Evolutionary conservation across 2,797 vertebrate genomes (phyloP).

Genomic region (Sandelia bainsii): DNA sequence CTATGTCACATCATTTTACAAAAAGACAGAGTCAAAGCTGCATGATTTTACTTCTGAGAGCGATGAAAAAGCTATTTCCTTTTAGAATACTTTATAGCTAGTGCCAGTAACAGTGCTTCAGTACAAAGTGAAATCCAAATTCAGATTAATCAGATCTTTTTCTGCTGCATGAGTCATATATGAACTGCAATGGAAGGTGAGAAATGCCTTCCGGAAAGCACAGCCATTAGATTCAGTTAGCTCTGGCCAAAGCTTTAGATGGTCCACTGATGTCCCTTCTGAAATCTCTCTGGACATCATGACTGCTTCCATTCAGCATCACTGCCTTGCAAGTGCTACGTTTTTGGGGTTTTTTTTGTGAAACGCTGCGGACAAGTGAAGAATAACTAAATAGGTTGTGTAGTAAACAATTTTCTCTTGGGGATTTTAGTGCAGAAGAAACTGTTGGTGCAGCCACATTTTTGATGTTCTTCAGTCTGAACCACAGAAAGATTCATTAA

Average conservation of each 20-base stretch:
- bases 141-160: constrained; percentile 65
- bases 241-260: constrained; percentile 44
- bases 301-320: too few relatives aligned
- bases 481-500: neutral
- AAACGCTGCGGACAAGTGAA: neutral
- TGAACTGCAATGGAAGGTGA: too few relatives aligned
- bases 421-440: neutral
- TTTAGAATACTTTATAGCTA: neutral
- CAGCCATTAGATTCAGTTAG: too few relatives aligned
- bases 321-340: neutral
- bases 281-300: constrained; percentile 17
- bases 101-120: constrained; percentile 36
- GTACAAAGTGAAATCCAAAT: constrained; percentile 34
- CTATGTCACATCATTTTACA: constrained; percentile 25
- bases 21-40: constrained; percentile 23
- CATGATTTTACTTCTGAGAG: constrained; percentile 12
- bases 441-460: neutral
- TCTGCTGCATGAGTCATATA: neutral
- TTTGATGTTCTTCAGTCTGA: neutral
- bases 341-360: too few relatives aligned
- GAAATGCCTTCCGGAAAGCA: too few relatives aligned
- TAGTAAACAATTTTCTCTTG: neutral
- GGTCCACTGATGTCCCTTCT: constrained; percentile 52
- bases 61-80: constrained; percentile 18
- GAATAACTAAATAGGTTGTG: neutral